These are phyloP conservation scores for Timema cristinae DNA, from an alignment of 2,888 invertebrate genomes.

Conservation along the genomic window DNA sequence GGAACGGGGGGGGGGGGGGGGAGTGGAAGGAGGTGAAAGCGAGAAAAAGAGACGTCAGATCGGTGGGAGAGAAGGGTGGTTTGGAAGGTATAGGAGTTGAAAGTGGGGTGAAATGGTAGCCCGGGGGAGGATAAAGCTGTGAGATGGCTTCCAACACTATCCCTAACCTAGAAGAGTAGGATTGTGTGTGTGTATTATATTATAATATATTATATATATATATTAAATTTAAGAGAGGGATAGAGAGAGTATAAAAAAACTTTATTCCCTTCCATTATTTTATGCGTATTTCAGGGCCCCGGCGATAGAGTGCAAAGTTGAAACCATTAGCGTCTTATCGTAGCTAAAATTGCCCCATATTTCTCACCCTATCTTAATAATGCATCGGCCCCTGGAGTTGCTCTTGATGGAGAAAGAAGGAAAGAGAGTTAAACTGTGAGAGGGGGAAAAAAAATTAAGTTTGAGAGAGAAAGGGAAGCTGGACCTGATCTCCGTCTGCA, in stretches of 20 bases:
- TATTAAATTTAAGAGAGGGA: not conserved
- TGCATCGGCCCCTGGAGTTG: conserved; percentile 42
- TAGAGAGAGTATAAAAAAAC: conserved; percentile 1
- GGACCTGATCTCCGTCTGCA: not conserved
- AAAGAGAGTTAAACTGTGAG: not conserved
- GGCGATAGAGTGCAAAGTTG: conserved; percentile 57
- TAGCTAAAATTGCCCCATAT: conserved; percentile 50
- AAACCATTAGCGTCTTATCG: conserved; percentile 56
- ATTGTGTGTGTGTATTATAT: too few relatives aligned
- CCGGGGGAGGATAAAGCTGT: conserved; percentile 5
- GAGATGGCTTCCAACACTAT: too few relatives aligned
- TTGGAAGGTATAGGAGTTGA: not conserved
- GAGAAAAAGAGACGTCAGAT: not conserved
- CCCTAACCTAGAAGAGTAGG: too few relatives aligned
- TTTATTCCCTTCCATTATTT: conserved; percentile 28
- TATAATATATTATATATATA: too few relatives aligned
- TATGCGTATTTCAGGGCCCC: conserved; percentile 34
- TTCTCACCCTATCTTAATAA: conserved; percentile 48
- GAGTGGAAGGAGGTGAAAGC: not conserved
- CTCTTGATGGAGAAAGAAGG: conserved; percentile 5
- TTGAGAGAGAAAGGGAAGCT: conserved; percentile 11
- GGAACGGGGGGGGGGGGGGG: not conserved
- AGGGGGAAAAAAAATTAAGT: not conserved
- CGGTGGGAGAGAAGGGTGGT: not conserved
- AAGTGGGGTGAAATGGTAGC: conserved; percentile 14